Percentiles rank a stretch among this genome's conserved stretches.
These are phyloP conservation scores for Athalia rosae DNA, from an alignment of 2,888 invertebrate species.

Conservation along the genomic window DNA sequence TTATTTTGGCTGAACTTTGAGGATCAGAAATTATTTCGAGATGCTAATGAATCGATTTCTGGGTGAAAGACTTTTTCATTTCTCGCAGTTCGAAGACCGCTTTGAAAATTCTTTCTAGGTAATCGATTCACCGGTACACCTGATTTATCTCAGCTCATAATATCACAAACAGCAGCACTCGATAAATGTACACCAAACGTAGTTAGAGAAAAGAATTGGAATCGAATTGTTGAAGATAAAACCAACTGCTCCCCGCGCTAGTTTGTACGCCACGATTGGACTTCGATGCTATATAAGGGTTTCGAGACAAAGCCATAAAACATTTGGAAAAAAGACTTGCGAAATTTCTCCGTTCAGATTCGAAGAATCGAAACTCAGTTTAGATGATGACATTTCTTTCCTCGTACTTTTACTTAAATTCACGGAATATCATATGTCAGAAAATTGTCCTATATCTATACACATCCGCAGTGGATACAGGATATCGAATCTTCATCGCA, in stretches of 20 bases:
- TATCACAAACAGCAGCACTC: slow-evolving; percentile 3
- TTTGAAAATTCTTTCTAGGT: neutral
- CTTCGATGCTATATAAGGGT: neutral
- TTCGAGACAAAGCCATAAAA: slow-evolving; percentile 15
- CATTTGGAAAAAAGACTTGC: neutral
- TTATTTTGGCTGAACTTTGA: neutral
- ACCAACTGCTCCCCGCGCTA: slow-evolving; percentile 3
- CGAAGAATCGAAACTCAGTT: no score
- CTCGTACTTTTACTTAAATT: no score
- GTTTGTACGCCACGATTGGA: neutral
- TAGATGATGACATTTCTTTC: no score
- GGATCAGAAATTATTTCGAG: no score
- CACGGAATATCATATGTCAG: no score
- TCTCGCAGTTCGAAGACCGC: neutral
- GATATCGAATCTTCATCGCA: neutral
- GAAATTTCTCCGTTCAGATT: no score
- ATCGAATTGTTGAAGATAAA: neutral
- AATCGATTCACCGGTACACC: neutral
- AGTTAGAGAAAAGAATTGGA: neutral
- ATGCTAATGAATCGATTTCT: no score
- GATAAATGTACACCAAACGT: neutral
- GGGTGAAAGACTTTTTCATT: neutral
- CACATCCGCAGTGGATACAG: neutral
- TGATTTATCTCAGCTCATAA: neutral
- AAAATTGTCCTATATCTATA: no score